phyloP scores from a whole-genome alignment of 1,140 invertebrate genomes.

The Scylla paramamosain region DNA sequence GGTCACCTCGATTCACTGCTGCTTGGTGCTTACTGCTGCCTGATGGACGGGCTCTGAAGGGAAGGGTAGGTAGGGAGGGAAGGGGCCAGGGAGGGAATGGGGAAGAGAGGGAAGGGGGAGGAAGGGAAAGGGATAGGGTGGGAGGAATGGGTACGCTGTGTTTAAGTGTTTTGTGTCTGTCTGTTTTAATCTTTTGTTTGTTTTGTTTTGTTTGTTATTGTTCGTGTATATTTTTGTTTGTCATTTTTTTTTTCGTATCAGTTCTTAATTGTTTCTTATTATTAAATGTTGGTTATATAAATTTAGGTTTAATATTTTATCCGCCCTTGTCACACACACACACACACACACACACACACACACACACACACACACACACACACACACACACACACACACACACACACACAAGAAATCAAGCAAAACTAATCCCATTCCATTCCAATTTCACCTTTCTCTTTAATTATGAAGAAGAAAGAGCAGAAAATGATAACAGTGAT shows the following conservation, averaged over 20 bases:
- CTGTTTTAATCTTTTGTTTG: background rate
- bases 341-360: background rate
- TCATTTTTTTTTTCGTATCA: too few relatives aligned
- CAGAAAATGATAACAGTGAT: background rate
- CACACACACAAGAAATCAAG: background rate
- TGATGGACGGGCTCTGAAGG: background rate
- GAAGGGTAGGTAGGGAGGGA: background rate
- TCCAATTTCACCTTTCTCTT: background rate
- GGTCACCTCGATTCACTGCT: background rate
- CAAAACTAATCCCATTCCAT: background rate
- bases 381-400: slow-evolving; percentile 6
- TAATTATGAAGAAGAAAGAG: background rate
- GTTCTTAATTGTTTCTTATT: too few relatives aligned
- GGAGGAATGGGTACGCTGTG: too few relatives aligned
- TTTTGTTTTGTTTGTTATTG: background rate
- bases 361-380: background rate
- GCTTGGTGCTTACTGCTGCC: too few relatives aligned
- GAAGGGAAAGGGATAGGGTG: too few relatives aligned
- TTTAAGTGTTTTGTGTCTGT: too few relatives aligned
- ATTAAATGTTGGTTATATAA: too few relatives aligned
- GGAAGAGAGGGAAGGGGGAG: too few relatives aligned
- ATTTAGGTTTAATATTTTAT: background rate
- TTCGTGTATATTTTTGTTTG: too few relatives aligned
- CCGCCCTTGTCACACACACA: too few relatives aligned
- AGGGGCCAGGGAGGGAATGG: too few relatives aligned